These are phyloP conservation scores for Neodiprion virginianus DNA, from an alignment of 1,140 invertebrate genomes.

Conservation along the genomic window DNA sequence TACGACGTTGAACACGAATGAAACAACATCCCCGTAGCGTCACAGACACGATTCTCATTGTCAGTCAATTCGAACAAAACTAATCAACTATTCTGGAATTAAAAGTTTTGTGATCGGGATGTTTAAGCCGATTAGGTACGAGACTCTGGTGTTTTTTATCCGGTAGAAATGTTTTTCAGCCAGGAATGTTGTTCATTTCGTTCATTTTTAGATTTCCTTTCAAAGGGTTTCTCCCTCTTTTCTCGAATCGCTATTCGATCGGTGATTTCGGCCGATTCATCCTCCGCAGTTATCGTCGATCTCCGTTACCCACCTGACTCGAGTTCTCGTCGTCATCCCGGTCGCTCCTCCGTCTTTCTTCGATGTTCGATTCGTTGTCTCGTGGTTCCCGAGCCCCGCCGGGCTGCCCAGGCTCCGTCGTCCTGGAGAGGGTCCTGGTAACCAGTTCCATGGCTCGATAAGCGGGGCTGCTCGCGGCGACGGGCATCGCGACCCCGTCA, in stretches of 20 bases:
- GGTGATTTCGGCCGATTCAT: conserved; percentile 19
- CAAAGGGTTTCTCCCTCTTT: conserved; percentile 31
- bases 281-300: neutral
- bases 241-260: conserved; percentile 16
- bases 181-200: conserved; percentile 7
- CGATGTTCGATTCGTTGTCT: conserved; percentile 20
- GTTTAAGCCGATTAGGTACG: too few relatives aligned
- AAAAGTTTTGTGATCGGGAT: too few relatives aligned
- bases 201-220: conserved; percentile 42
- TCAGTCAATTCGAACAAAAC: too few relatives aligned
- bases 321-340: conserved; percentile 21
- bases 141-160: too few relatives aligned
- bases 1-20: too few relatives aligned
- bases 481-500: conserved; percentile 43
- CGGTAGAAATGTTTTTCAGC: too few relatives aligned
- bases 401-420: neutral
- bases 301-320: neutral
- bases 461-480: conserved; percentile 38
- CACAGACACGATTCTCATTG: too few relatives aligned
- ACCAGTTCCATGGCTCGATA: conserved; percentile 48
- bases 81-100: too few relatives aligned
- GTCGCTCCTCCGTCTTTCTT: neutral
- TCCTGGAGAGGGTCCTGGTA: conserved; percentile 29
- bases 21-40: too few relatives aligned
- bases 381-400: neutral